Conservation (phyloP, 2,113 vertebrate species). For the Bubo bubo region DNA sequence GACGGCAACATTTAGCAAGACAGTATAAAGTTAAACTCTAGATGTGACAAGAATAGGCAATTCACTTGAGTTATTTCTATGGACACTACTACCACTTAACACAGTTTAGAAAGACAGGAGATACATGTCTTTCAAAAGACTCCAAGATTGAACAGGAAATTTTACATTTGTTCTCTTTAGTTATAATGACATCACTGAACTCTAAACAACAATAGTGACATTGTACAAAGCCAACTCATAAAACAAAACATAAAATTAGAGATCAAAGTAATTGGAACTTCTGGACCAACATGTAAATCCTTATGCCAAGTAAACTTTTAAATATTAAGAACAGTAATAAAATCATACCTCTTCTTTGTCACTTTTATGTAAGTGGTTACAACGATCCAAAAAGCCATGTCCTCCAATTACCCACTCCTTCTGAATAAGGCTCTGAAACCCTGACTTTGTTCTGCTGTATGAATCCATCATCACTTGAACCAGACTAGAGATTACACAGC, state of each 20-base stretch:
- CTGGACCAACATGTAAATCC: not conserved
- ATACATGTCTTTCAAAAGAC: not conserved
- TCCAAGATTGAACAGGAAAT: not conserved
- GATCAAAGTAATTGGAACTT: not conserved
- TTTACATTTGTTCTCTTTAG: not conserved
- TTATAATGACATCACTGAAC: not conserved
- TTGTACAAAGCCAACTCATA: not conserved
- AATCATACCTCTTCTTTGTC: constrained; percentile 82
- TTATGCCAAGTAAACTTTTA: not conserved
- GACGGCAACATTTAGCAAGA: not conserved
- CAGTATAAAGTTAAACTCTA: not conserved
- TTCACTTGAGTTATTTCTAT: not conserved
- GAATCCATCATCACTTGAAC: constrained; percentile 91
- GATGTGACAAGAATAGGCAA: not conserved
- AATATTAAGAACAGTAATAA: not conserved
- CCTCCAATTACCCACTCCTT: constrained; percentile 88
- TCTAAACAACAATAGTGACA: not conserved
- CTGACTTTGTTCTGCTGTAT: constrained; percentile 80
- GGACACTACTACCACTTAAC: not conserved
- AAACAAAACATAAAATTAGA: not conserved
- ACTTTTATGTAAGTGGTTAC: constrained; percentile 84
- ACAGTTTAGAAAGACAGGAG: not conserved
- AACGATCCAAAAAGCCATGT: constrained; percentile 85
- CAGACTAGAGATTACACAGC: constrained; percentile 85
- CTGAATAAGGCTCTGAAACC: constrained; percentile 89